Conservation (phyloP, 2,888 invertebrate species). For the Acronicta alni region DNA sequence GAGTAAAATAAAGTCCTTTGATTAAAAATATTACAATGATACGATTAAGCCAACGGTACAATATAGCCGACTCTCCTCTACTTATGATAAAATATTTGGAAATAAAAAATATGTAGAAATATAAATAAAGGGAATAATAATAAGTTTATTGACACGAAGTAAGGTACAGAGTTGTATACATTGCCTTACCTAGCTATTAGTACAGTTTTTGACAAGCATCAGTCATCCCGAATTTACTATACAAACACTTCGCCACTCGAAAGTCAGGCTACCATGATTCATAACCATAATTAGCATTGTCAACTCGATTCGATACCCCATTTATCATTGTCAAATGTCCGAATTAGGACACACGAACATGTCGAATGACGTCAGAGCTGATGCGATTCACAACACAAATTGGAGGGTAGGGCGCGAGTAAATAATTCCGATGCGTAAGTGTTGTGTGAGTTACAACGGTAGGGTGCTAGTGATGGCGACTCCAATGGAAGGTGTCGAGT, state of each 20-base stretch:
- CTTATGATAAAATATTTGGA: too few species aligned
- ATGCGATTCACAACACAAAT: constrained; percentile 28
- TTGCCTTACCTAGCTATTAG: too few species aligned
- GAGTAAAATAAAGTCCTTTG: too few species aligned
- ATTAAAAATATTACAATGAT: too few species aligned
- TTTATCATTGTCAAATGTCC: constrained; percentile 52
- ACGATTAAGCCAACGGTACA: too few species aligned
- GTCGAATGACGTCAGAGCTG: constrained; percentile 49
- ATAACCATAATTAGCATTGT: constrained; percentile 35
- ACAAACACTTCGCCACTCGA: constrained; percentile 17
- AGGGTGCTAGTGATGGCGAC: constrained; percentile 4
- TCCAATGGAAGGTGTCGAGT: too few species aligned
- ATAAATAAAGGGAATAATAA: too few species aligned
- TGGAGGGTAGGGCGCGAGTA: constrained; percentile 32
- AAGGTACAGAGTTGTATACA: too few species aligned
- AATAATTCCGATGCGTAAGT: constrained; percentile 39
- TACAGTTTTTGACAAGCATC: not conserved
- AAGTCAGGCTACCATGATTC: constrained; percentile 32
- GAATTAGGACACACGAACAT: constrained; percentile 36
- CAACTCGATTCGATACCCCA: constrained; percentile 40
- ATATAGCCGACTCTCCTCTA: too few species aligned
- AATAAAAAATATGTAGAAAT: too few species aligned
- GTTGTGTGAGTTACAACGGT: constrained; percentile 20
- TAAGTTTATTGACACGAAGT: too few species aligned
- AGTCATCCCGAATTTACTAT: constrained; percentile 8